Conservation (phyloP, 2,888 invertebrate species). For the Plebejus argus region DNA sequence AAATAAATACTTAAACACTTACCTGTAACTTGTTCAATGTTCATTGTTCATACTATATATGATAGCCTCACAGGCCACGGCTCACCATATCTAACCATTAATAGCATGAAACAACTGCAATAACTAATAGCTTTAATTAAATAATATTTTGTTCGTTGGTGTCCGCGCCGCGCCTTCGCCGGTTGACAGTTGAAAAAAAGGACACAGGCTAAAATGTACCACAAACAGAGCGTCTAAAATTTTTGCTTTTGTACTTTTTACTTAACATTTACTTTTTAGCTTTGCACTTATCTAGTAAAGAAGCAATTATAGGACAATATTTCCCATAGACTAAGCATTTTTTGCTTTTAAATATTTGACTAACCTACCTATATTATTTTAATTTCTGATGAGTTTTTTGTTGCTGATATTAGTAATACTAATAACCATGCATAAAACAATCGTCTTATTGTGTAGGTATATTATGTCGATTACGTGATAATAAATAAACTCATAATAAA, state of each 20-base stretch:
- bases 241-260: background rate
- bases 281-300: background rate
- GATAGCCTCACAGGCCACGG: no score
- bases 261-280: background rate
- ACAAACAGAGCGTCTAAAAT: background rate
- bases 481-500: background rate
- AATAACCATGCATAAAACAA: background rate
- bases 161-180: constrained; percentile 16
- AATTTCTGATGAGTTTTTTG: no score
- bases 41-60: background rate
- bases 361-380: no score
- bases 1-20: background rate
- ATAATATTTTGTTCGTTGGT: constrained; percentile 20
- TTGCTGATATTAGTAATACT: background rate
- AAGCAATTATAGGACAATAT: no score
- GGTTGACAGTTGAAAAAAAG: background rate
- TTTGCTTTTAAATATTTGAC: no score
- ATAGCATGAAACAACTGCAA: constrained; percentile 15
- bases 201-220: background rate
- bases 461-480: background rate
- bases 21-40: constrained; percentile 1
- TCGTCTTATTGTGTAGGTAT: background rate
- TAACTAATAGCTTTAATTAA: constrained; percentile 7
- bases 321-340: no score
- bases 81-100: constrained; percentile 16